Evolutionary conservation across 2,113 vertebrate genomes (phyloP), one percentile per base, ranked within the genome.

Genomic region (Mustela nigripes): DNA sequence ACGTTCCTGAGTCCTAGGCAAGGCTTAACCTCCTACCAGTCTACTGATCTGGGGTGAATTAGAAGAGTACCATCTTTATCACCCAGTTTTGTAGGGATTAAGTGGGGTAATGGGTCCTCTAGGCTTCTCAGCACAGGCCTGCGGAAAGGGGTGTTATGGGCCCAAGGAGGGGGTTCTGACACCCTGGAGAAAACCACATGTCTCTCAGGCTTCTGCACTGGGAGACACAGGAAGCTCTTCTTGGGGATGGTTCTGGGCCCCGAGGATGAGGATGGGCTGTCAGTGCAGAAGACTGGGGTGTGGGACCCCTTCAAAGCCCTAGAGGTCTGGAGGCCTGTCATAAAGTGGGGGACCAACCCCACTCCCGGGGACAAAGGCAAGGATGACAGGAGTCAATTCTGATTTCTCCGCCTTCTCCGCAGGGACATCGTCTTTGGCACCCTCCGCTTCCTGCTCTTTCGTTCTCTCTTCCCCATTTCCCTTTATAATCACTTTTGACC

Each of bases 61-160:
- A n/a, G 14, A 60, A 76, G 15, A 15, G 15, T 5, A 21, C 7
- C 7, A 7, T 42, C 26, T 56, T 63, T 0, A 3, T 39, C 3
- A 4, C 36, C 0, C 5, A 65, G 14, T 11, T 56, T 19, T 45
- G 28, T 45, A 28, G 73, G 18, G 14, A 74, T 48, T 7, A 7
- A 58, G 11, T 42, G 8, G 60, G 42, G 9, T 9, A 10, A 63
- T 14, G 45, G 19, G 6, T 11, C 5, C 53, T 56, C 45, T 26
- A 16, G 24, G n/a, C 10, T 26, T 62, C 76, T 36, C 60, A 28
- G 73, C 62, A 2, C 10, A 11, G 4, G 15, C 78, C 48, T 28
- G 15, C 0, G 26, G 62, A 11, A 65, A 74, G 56, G 19, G 31
- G 10, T 28, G 31, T 18, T 15, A 21, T 7, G 2, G 33, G 31